Conservation (phyloP, 2,797 vertebrate genomes). For the Megaceryle alcyon region DNA sequence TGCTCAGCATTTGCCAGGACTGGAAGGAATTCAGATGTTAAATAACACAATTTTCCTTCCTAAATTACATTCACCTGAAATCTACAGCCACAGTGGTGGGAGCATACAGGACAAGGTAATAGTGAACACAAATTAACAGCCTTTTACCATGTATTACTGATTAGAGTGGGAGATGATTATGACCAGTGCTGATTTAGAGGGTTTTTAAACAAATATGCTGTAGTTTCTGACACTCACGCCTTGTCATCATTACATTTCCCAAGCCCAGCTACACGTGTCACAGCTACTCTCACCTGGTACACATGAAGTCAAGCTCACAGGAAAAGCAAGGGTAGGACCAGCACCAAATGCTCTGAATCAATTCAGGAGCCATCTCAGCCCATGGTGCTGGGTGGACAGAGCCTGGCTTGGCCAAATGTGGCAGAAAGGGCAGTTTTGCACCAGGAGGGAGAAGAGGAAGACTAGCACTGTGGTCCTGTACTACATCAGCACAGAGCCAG, state of each 20-base stretch:
- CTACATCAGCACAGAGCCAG: background rate
- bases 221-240: background rate
- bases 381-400: accelerated
- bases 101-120: background rate
- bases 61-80: background rate
- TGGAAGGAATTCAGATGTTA: background rate
- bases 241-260: accelerated
- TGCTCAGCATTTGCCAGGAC: background rate
- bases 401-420: background rate
- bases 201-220: background rate
- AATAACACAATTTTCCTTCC: background rate
- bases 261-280: background rate
- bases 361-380: background rate
- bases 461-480: background rate
- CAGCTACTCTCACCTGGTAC: background rate
- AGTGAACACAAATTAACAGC: background rate
- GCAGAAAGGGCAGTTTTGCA: background rate
- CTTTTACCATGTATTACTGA: background rate
- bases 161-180: background rate
- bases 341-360: accelerated
- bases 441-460: accelerated
- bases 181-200: background rate
- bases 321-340: background rate
- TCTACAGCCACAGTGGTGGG: background rate
- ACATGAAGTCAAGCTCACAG: accelerated